These are phyloP conservation scores for Perccottus glenii DNA, from an alignment of 2,113 vertebrate species.

Conservation along the genomic window DNA sequence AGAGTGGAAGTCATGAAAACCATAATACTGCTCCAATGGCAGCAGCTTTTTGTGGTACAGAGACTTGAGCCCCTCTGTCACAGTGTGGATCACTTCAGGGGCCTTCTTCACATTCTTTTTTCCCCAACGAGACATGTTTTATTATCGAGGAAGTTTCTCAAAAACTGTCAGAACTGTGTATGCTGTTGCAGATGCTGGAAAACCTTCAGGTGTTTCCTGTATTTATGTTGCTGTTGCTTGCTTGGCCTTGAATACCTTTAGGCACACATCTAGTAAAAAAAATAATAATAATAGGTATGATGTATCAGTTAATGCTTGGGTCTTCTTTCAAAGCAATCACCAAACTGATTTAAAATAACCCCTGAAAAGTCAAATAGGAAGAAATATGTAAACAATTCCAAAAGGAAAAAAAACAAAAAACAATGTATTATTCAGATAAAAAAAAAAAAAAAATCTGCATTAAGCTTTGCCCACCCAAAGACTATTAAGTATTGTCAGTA, in stretches of 20 bases:
- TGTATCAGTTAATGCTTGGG: constrained; percentile 27
- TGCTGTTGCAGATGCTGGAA: constrained; percentile 44
- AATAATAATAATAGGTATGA: constrained; percentile 31
- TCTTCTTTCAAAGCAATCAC: constrained; percentile 18
- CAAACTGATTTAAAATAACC: constrained; percentile 19
- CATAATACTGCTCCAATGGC: constrained; percentile 87
- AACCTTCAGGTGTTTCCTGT: constrained; percentile 72
- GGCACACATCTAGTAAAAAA: constrained; percentile 13
- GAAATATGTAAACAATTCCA: constrained; percentile 8
- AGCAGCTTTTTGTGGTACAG: constrained; percentile 88
- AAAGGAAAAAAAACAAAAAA: background rate
- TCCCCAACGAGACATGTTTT: constrained; percentile 91
- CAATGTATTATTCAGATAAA: background rate
- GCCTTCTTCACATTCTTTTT: constrained; percentile 82
- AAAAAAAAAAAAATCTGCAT: constrained; percentile 21
- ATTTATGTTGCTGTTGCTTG: constrained; percentile 54
- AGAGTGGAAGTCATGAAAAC: constrained; percentile 92
- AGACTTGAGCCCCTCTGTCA: constrained; percentile 87
- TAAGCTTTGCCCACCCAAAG: constrained; percentile 38
- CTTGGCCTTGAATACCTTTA: constrained; percentile 49
- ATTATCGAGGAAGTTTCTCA: constrained; percentile 30
- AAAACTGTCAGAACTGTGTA: constrained; percentile 28
- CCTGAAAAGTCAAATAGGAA: constrained; percentile 38
- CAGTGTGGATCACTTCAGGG: constrained; percentile 88
- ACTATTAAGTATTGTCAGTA: constrained; percentile 59